A percentile compares a stretch with the other conserved stretches of the same genome.
Evolutionary conservation across 2,113 vertebrate species (phyloP).

Genomic region (Halichoeres trimaculatus): DNA sequence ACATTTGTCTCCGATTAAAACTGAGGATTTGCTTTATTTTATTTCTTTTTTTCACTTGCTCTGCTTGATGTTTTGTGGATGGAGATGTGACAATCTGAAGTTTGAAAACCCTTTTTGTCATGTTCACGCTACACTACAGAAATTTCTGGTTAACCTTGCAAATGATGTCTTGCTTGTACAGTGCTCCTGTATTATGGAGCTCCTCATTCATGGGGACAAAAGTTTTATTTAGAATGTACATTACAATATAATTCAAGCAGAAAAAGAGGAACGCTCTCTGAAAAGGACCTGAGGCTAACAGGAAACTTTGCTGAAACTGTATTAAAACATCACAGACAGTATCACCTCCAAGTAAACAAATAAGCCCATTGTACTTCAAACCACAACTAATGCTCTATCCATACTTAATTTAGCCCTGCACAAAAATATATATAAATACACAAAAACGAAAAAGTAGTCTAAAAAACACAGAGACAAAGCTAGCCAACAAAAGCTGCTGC

Average conservation of each 20-base stretch:
- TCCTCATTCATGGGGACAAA: conserved; percentile 32
- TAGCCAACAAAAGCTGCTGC: too few species aligned
- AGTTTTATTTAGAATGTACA: not conserved
- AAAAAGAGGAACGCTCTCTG: not conserved
- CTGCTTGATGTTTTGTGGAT: conserved; percentile 48
- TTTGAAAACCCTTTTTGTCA: conserved; percentile 49
- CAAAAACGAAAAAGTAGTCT: too few species aligned
- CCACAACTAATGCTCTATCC: too few species aligned
- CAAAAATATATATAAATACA: too few species aligned
- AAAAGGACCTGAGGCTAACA: not conserved
- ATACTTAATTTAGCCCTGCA: too few species aligned
- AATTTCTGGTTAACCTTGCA: conserved; percentile 38
- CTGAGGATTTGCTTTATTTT: conserved; percentile 3
- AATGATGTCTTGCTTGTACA: conserved; percentile 33
- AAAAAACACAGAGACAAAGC: too few species aligned
- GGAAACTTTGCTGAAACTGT: not conserved
- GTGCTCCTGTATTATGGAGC: conserved; percentile 11
- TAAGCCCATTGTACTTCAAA: too few species aligned
- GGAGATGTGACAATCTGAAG: conserved; percentile 54
- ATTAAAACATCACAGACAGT: too few species aligned
- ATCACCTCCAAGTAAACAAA: too few species aligned
- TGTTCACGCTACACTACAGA: conserved; percentile 40
- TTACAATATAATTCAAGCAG: not conserved
- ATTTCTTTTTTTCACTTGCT: not conserved
- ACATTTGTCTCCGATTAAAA: conserved; percentile 68